Evolutionary conservation across 2,113 vertebrate genomes (phyloP).

Genomic region (Pleuronectes platessa): DNA sequence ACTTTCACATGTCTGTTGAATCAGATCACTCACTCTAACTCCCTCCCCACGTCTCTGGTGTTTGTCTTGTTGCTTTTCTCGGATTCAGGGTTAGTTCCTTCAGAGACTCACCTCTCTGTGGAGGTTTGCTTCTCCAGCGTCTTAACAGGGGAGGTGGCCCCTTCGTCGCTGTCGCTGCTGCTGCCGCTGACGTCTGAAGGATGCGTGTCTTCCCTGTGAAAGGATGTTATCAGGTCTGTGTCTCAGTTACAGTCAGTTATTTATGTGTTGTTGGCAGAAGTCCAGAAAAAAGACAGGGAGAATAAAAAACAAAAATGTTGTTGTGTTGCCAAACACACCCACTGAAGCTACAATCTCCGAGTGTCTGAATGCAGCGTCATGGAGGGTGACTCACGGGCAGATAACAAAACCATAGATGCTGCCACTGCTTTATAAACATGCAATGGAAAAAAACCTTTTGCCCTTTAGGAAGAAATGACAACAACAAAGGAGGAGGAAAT

Average conservation of each 20-base stretch:
- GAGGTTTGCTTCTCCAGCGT: constrained; percentile 33
- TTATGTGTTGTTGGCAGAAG: background rate
- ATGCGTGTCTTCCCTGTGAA: constrained; percentile 37
- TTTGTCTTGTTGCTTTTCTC: background rate
- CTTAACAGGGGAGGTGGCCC: background rate
- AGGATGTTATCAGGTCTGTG: background rate
- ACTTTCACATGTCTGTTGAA: background rate
- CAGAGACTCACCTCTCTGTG: constrained; percentile 48
- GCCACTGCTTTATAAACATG: background rate
- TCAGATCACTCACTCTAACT: background rate
- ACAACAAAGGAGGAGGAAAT: background rate
- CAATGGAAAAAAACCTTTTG: background rate
- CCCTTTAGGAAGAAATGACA: background rate
- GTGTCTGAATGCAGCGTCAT: constrained; percentile 14
- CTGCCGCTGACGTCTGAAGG: constrained; percentile 59
- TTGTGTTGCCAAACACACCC: background rate
- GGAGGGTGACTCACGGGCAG: background rate
- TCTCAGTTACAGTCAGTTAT: background rate
- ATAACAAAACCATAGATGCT: constrained; percentile 16
- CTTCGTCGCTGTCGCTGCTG: constrained; percentile 60
- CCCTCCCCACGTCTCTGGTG: background rate
- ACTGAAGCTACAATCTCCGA: background rate
- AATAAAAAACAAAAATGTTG: background rate
- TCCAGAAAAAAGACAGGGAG: background rate
- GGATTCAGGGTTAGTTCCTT: background rate